Evolutionary conservation across 2,797 vertebrate species (phyloP), one percentile per base, ranked within the genome.

Genomic region (Loriculus beryllinus): DNA sequence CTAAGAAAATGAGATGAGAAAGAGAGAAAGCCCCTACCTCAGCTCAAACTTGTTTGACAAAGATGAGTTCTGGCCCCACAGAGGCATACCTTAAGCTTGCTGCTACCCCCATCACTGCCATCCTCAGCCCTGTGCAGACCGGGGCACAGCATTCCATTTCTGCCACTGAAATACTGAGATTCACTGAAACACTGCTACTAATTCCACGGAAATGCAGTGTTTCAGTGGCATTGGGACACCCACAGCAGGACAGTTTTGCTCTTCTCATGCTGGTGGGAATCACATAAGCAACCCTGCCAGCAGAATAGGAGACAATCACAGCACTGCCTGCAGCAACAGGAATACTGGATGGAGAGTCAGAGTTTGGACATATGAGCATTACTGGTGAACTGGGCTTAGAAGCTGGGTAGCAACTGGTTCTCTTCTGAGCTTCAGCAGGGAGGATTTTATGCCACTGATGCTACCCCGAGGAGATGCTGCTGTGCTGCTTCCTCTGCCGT

Each of bases 401-500:
- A 77, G 71, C 45, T 63, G 45, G 57, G 39, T 35, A 56, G 51
- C 29, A 45, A 22, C 4, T 42, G 35, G 21, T 7, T 37, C 45
- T 78, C 31, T 67, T 29, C 49, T 15, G 42, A 42, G 79, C 42
- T 62, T 62, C 37, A 39, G 68, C 8, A 67, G 16, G 14, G 33
- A 56, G 43, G 22, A 43, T 26, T 47, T 70, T 7, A 3, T 29
- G 26, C 63, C 68, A 37, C 4, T 14, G 54, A 14, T 39, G 45
- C 47, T 82, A 45, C 0, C 0, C 56, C n/a, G 42, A 48, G 48
- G 16, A 37, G 60, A 20, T 17, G 33, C 6, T 0, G 26, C 69
- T 29, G n/a, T 37, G 49, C 49, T 63, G 65, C 49, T 54, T 71
- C 28, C 54, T 52, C 16, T 1, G 2, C 42, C 0, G 0, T 14